Percentiles rank a stretch among this genome's conserved stretches.
Conservation (phyloP, 2,113 vertebrate genomes). For the Protobothrops mucrosquamatus region DNA sequence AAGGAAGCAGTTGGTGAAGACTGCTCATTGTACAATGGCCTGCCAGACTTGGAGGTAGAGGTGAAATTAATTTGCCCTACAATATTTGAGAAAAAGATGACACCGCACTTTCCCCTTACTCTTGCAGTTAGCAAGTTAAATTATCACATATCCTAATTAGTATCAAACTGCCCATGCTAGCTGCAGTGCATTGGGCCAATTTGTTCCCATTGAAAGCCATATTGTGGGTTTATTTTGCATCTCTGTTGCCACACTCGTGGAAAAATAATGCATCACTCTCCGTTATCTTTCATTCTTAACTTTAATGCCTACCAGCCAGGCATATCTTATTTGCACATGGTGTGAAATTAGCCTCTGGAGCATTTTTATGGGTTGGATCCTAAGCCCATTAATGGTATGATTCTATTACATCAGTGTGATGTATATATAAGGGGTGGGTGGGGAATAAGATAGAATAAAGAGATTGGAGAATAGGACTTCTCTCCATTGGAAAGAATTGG, state of each 20-base stretch:
- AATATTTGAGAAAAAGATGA: not conserved
- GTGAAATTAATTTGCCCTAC: constrained; percentile 15
- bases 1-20: not conserved
- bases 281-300: not conserved
- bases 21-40: fast-evolving
- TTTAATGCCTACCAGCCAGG: not conserved
- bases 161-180: not conserved
- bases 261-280: not conserved
- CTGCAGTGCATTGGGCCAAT: not conserved
- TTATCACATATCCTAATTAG: not conserved
- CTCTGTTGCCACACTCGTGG: not conserved
- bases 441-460: not conserved
- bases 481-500: not conserved
- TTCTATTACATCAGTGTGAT: not conserved
- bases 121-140: not conserved
- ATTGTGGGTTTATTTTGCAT: not conserved
- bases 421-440: not conserved
- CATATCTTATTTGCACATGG: not conserved
- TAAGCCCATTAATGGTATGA: not conserved
- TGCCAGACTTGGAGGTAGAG: not conserved
- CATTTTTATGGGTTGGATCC: not conserved
- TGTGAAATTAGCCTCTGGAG: not conserved
- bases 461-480: not conserved
- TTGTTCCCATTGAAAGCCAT: not conserved
- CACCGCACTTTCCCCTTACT: not conserved